Evolutionary conservation across 1,140 invertebrate genomes (phyloP), one percentile per base, ranked within the genome.

Genomic region (Hylaeus anthracinus): DNA sequence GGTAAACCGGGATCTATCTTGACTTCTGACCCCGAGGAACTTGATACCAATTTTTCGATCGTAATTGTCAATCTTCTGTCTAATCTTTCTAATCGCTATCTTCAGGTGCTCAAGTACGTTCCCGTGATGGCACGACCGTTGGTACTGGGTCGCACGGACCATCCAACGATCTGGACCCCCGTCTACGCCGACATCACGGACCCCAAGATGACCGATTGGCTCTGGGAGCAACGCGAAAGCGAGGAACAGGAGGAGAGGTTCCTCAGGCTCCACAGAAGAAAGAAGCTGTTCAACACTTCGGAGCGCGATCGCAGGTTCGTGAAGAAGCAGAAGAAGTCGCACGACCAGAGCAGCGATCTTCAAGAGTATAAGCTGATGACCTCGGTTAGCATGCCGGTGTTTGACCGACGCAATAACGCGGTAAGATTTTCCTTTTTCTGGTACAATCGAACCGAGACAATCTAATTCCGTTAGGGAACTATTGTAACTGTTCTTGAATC

Each of bases 181-280:
- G 96, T 98, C n/a, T 98, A 98, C 92, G 97, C 97, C 8, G 97
- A 98, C 92, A 94, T 98, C 64, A 96, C 96, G 39, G 97, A 98
- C 94, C 96, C 97, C 9, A 97, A 97, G 93, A 96, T 98, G 90
- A 97, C 97, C 15, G 97, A 98, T 90, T 98, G 96, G 95, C 92
- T 97, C 26, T 98, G 98, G 98, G 97, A 97, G 80, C 95, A 96
- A 86, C 95, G 96, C 61, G 97, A 98, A 92, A 95, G 96, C 83
- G 94, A 96, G 43, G 95, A 96, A 72, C 97, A 98, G 90, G 95
- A 96, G 88, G 95, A 96, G 73, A 93, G 96, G 4, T 96, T 96
- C 77, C 92, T 95, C 79, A 94, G 94, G 83, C 95, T 95, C 79
- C 93, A 95, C 37, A 94, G 94, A 75, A 94, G 94, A 74, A 94